Evolutionary conservation across 2,888 invertebrate species (phyloP), one percentile per base, ranked within the genome.

Genomic region (Chrysotoxum bicinctum): DNA sequence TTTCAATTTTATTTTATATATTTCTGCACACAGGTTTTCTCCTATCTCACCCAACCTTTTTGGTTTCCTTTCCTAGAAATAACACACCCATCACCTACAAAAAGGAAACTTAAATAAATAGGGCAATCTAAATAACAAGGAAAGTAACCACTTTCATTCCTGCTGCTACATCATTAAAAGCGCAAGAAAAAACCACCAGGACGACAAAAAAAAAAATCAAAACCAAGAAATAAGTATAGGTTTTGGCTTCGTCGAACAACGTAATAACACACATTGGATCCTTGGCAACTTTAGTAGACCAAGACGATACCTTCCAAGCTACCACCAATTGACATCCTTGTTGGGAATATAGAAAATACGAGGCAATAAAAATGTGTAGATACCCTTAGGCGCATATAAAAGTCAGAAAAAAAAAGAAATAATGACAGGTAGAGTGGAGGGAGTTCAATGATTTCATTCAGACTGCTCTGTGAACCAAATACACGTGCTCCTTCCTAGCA

Each of bases 101-200:
- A 12, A 43, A 62, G 6, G 26, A 50, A 16, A 26, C n/a, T 48
- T 37, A 48, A 75, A 79, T 70, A 83, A 74, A 83, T 69, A 83
- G 74, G 70, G 66, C 84, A 84, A 84, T 84, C 80, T 79, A 69
- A 83, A 83, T 74, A 83, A 83, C 74, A 83, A 83, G 78, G 73
- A 78, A 40, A 62, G 62, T 73, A 78, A 83, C 73, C 79, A 80
- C 84, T 75, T 84, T 84, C 80, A 30, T 79, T 79, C 30, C 83
- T 79, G 54, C 62, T 79, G 62, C 62, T 84, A 75, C 75, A 75
- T 84, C 79, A 75, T 84, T 84, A 80, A 80, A 75, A 70, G 66
- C 45, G 23, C 64, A 70, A 52, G 43, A 54, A 62, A 69, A 19
- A 54, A 48, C 2, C 58, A 48, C 2, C 58, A 69, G 37, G 72